Evolutionary conservation across 2,113 vertebrate species (phyloP), one percentile per base, ranked within the genome.

Genomic region (Ursus arctos): DNA sequence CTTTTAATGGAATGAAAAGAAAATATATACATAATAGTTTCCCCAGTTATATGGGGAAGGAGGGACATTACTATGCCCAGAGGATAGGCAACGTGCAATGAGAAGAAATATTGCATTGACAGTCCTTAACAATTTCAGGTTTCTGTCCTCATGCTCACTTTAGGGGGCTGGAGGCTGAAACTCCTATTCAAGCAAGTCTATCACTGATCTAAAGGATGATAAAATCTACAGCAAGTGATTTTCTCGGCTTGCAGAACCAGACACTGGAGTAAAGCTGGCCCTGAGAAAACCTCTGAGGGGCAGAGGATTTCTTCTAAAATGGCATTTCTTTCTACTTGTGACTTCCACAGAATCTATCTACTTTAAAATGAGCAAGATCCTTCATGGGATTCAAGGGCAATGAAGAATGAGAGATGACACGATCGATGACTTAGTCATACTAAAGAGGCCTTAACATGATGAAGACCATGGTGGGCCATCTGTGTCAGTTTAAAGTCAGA

Each of bases 241-340:
- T 95, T 81, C 76, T 94, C 65, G 65, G 49, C 74, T 94, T 94
- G 40, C 19, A 76, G 72, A 96, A 89, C 88, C 89, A 95, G 79
- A 65, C 33, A 59, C 4, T 33, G 33, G n/a, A 80, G 24, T 22
- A 40, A 31, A 96, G 69, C 61, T 95, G 80, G 69, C 36, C 81
- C 47, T 92, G 16, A 14, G 22, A 88, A 65, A 96, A 83, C 16
- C 22, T 84, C 83, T 85, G 40, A 92, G 79, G 12, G 53, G 9
- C 33, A 85, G 43, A 84, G 36, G 83, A 81, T 69, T 90, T 61
- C 63, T 96, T 88, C 57, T 79, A 76, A 86, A 87, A 92, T 49
- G 19, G 14, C 47, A 92, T 69, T 36, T 97, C n/a, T 71, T 93
- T 26, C 74, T 47, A 11, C 7, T 49, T 83, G 61, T 16, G 28